Evolutionary conservation across 2,888 invertebrate species (phyloP), one percentile per base, ranked within the genome.

Genomic region (Deroplatys truncata): DNA sequence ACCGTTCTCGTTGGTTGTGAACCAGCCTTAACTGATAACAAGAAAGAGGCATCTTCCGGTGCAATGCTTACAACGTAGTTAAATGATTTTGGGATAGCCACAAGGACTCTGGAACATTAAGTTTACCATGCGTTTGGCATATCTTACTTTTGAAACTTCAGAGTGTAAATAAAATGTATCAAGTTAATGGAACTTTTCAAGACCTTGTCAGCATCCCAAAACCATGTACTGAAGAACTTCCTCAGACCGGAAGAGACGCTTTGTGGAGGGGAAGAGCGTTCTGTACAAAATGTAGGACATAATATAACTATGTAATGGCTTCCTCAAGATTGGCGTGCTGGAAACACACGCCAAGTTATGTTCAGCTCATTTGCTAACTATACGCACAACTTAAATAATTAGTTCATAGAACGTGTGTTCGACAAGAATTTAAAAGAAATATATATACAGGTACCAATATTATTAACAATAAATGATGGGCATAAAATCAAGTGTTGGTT

Each of bases 381-480:
- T 49, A 86, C 86, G 86, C 86, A 86, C 86, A 86, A 86, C 86
- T 72, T 72, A 56, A 56, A 56, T 56, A 72, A 72, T 72, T 72
- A 72, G 56, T 72, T 72, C 56, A 72, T 72, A 72, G 56, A 72
- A 72, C 56, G 56, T 72, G 56, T 72, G 56, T 72, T 72, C 56
- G 56, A 72, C 56, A 72, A 72, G 56, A 25, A 72, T 20, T 72
- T 72, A 20, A 72, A 72, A 72, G 56, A 72, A 72, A 43, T 35
- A 43, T 43, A 43, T 72, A 72, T 72, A 72, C 56, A 72, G 56
- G 20, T 72, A 72, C 25, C 56, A 72, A 72, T 72, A 72, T 72
- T 72, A 72, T 72, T 72, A 72, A 72, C 56, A 72, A 72, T 72
- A 72, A 72, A 72, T 72, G 3, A 72, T 72, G 56, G 56, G 56